Evolutionary conservation across 2,797 vertebrate genomes (phyloP).

Genomic region (Neosilurus hyrtlii): DNA sequence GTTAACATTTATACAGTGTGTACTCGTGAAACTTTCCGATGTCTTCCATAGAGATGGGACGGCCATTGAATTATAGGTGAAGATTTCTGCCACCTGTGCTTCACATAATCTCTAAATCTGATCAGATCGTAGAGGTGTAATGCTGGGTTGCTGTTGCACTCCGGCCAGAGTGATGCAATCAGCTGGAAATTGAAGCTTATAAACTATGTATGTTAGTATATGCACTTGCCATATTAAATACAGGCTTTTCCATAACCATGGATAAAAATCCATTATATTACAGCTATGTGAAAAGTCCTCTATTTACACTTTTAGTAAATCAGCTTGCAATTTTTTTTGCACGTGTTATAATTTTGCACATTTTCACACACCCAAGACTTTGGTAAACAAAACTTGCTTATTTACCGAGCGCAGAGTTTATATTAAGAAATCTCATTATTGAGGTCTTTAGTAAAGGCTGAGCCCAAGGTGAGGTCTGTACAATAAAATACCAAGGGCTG

Average conservation of each 20-base stretch:
- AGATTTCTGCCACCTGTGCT: not conserved
- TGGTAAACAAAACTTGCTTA: not conserved
- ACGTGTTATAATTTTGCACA: not conserved
- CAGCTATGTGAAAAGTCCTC: not conserved
- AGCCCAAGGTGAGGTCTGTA: no score
- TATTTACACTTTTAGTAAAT: not conserved
- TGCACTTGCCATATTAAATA: constrained; percentile 15
- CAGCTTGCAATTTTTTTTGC: not conserved
- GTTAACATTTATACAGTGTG: not conserved
- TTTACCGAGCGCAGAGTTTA: no score
- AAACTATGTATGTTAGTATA: constrained; percentile 28
- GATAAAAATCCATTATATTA: not conserved
- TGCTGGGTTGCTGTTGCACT: constrained; percentile 10
- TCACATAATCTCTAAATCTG: constrained; percentile 4
- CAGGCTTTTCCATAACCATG: not conserved
- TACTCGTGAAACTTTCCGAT: not conserved
- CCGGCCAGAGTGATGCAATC: constrained; percentile 36
- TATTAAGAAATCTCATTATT: no score
- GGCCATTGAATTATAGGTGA: constrained; percentile 11
- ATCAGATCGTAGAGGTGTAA: constrained; percentile 1
- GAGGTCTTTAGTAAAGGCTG: no score
- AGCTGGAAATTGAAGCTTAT: constrained; percentile 35
- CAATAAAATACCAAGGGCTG: no score
- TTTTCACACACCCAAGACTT: not conserved
- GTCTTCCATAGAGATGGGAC: not conserved